These are phyloP conservation scores for Chelmon rostratus DNA, from an alignment of 2,797 vertebrate genomes.

Conservation along the genomic window DNA sequence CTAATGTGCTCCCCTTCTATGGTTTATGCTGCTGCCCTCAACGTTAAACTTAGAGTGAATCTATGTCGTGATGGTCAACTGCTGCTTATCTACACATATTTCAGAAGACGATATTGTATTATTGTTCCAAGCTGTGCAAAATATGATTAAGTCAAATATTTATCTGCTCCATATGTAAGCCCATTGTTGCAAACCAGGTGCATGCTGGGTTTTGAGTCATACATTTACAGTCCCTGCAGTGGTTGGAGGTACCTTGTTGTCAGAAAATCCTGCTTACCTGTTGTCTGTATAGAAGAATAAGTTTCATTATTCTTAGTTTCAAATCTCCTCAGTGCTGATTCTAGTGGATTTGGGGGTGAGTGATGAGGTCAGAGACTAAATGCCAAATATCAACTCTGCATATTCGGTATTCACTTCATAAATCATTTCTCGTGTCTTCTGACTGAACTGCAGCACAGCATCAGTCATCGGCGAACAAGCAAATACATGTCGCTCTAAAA, in stretches of 20 bases:
- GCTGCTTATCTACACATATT: constrained; percentile 3
- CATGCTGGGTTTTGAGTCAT: background rate
- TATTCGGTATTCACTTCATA: background rate
- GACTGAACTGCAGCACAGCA: background rate
- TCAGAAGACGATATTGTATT: background rate
- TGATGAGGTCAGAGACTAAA: constrained; percentile 4
- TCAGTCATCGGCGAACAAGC: background rate
- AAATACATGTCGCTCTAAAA: background rate
- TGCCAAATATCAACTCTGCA: background rate
- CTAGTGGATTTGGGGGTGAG: background rate
- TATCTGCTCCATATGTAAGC: background rate
- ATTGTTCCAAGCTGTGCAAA: background rate
- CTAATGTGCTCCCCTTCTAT: background rate
- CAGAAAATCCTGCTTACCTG: background rate
- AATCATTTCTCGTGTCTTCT: background rate
- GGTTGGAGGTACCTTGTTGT: background rate
- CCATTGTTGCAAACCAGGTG: background rate
- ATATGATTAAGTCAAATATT: constrained; percentile 7
- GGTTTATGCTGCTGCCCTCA: background rate
- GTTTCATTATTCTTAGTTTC: background rate
- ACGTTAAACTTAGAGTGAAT: too few relatives aligned
- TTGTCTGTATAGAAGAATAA: background rate
- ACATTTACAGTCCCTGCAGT: constrained; percentile 4
- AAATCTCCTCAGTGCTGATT: constrained; percentile 9
- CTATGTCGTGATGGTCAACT: background rate